Evolutionary conservation across 2,888 invertebrate genomes (phyloP).

Genomic region (Lochmaea capreae): DNA sequence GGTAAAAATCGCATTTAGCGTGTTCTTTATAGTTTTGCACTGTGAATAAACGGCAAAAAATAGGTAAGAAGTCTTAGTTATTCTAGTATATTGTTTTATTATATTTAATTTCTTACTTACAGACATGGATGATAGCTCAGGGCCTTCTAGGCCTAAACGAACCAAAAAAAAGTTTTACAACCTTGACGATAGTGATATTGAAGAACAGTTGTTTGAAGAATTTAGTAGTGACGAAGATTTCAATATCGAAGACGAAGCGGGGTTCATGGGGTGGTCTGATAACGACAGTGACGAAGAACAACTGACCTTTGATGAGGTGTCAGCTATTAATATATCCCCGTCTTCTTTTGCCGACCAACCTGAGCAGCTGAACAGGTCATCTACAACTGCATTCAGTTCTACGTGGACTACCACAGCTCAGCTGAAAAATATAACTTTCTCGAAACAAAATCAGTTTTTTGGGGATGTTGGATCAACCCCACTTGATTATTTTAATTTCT

Average conservation of each 20-base stretch:
- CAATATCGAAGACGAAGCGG: constrained; percentile 4
- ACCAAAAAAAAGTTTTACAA: constrained; percentile 10
- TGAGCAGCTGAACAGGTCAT: constrained; percentile 10
- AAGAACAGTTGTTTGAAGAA: constrained; percentile 16
- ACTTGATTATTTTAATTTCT: too few species aligned
- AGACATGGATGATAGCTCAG: background rate
- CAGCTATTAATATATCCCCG: constrained; percentile 10
- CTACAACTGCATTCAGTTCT: background rate
- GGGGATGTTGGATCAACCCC: constrained; percentile 17
- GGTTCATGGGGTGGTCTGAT: constrained; percentile 3
- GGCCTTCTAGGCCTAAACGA: constrained; percentile 13
- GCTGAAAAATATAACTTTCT: constrained; percentile 6
- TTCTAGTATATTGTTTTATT: background rate
- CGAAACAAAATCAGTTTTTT: constrained; percentile 8
- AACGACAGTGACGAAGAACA: constrained; percentile 3
- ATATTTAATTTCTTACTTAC: constrained; percentile 1
- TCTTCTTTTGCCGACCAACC: constrained; percentile 17
- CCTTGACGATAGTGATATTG: constrained; percentile 11
- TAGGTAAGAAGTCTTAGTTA: constrained; percentile 4
- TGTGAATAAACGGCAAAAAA: constrained; percentile 12
- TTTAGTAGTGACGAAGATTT: constrained; percentile 5
- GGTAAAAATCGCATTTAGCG: constrained; percentile 5
- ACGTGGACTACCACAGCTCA: constrained; percentile 8
- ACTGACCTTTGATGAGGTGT: constrained; percentile 13
- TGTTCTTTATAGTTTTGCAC: constrained; percentile 7